These are phyloP conservation scores for Cyrtorhinus lividipennis DNA, from an alignment of 1,140 invertebrate genomes.

Conservation along the genomic window DNA sequence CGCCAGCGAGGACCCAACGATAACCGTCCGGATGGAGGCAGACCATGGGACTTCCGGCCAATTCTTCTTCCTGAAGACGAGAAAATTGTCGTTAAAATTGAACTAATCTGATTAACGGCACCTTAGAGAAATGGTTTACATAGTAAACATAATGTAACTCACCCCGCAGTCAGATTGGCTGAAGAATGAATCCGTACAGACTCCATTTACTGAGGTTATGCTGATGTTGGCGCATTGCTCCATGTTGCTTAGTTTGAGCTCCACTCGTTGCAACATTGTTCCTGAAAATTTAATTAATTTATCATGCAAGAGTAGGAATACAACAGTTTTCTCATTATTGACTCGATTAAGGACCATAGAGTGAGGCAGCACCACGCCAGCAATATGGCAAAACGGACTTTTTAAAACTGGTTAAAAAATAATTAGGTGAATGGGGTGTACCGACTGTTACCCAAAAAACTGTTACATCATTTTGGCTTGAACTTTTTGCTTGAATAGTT, in stretches of 20 bases:
- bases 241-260: constrained; percentile 55
- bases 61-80: constrained; percentile 56
- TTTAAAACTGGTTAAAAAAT: too few species aligned
- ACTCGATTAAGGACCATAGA: too few species aligned
- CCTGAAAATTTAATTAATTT: too few species aligned
- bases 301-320: too few species aligned
- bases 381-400: too few species aligned
- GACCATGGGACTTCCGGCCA: constrained; percentile 68
- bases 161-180: constrained; percentile 65
- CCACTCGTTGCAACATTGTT: constrained; percentile 60
- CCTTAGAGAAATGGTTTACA: neutral
- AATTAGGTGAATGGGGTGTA: too few species aligned
- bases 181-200: constrained; percentile 66
- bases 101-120: neutral
- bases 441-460: too few species aligned
- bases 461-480: too few species aligned
- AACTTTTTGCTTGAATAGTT: too few species aligned
- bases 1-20: constrained; percentile 55
- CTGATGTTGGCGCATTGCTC: constrained; percentile 68
- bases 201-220: constrained; percentile 61
- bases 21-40: constrained; percentile 47
- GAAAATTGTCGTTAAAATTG: neutral
- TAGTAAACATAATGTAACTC: too few species aligned
- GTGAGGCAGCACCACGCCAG: too few species aligned
- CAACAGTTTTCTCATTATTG: too few species aligned